Evolutionary conservation across 1,140 invertebrate species (phyloP).

Genomic region (Pogonomyrmex barbatus): DNA sequence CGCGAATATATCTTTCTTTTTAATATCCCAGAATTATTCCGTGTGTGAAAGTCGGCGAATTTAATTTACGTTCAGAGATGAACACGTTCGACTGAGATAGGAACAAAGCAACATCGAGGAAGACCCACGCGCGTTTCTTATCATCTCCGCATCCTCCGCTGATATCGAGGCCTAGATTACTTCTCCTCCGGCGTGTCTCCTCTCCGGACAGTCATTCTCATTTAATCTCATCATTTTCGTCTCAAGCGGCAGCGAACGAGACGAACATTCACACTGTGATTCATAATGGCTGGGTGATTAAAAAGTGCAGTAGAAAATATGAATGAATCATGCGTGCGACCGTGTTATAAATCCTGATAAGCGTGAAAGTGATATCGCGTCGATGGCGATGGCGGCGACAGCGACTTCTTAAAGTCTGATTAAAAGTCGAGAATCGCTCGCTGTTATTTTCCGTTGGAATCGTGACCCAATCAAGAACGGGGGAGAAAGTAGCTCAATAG

Average conservation of each 20-base stretch:
- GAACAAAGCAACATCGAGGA: slow-evolving; percentile 39
- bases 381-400: neutral
- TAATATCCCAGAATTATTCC: neutral
- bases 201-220: neutral
- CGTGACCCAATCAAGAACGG: neutral
- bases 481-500: neutral
- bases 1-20: neutral
- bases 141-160: slow-evolving; percentile 61
- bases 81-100: slow-evolving; percentile 1
- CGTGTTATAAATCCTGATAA: slow-evolving; percentile 60
- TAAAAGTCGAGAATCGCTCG: slow-evolving; percentile 11
- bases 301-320: slow-evolving; percentile 28
- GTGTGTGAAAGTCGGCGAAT: neutral
- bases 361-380: slow-evolving; percentile 35
- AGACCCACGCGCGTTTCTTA: slow-evolving; percentile 59
- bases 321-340: slow-evolving; percentile 60
- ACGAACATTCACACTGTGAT: slow-evolving; percentile 57
- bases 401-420: neutral
- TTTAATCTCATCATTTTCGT: slow-evolving; percentile 45
- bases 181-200: neutral
- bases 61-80: neutral
- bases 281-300: slow-evolving; percentile 56
- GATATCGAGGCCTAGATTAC: slow-evolving; percentile 65
- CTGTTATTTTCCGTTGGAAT: slow-evolving; percentile 13
- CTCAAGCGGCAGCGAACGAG: slow-evolving; percentile 21